Evolutionary conservation across 2,113 vertebrate species (phyloP).

Genomic region (Corapipo altera): DNA sequence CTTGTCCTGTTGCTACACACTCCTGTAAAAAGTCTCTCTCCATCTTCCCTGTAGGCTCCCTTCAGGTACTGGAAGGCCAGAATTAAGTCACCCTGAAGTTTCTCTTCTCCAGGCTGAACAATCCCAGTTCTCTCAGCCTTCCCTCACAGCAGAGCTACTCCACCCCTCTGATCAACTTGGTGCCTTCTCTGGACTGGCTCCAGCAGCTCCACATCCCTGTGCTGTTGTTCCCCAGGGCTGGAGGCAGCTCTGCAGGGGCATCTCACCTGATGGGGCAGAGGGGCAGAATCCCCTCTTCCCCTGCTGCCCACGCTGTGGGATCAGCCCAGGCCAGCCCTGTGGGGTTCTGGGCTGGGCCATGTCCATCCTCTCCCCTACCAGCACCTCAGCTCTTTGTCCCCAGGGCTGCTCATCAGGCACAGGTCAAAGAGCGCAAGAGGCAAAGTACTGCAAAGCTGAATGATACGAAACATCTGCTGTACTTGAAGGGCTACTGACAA

Average conservation of each 20-base stretch:
- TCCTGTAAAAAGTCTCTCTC: neutral
- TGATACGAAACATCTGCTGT: accelerated
- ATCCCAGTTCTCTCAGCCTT: neutral
- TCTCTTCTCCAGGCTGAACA: neutral
- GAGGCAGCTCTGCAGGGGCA: neutral
- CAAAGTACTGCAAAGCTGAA: neutral
- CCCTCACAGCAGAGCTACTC: neutral
- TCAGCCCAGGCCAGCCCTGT: neutral
- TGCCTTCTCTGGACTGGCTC: accelerated
- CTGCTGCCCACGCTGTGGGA: neutral
- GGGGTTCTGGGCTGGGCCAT: neutral
- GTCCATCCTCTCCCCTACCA: neutral
- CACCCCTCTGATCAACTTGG: neutral
- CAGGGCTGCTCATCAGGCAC: neutral
- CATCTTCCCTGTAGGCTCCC: neutral
- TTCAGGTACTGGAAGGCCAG: neutral
- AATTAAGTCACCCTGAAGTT: neutral
- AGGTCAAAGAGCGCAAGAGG: neutral
- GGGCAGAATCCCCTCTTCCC: neutral
- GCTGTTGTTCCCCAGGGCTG: neutral
- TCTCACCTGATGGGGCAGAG: neutral
- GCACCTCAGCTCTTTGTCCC: too few relatives aligned
- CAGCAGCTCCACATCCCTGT: neutral
- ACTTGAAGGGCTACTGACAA: neutral
- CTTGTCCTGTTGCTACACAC: too few relatives aligned